Conservation (phyloP, 2,888 invertebrate species). For the Chloroclystis v-ata region DNA sequence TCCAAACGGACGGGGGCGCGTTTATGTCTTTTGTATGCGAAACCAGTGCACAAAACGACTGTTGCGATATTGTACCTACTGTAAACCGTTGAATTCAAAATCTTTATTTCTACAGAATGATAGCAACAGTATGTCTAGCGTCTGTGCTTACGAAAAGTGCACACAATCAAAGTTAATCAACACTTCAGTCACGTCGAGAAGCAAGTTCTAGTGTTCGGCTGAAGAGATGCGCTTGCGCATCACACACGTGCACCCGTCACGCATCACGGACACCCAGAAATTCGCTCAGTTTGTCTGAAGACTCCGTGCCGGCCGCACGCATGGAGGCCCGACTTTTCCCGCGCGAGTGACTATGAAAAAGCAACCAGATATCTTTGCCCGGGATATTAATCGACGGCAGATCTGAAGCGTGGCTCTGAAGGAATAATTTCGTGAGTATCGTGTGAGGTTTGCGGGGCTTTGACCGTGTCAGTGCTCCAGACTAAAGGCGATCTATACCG, state of each 20-base stretch:
- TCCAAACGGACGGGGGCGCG: background rate
- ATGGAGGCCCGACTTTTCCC: constrained; percentile 51
- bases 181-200: constrained; percentile 8
- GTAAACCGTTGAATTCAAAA: background rate
- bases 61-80: background rate
- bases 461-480: constrained; percentile 45
- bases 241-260: constrained; percentile 72
- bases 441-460: constrained; percentile 38
- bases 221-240: constrained; percentile 56
- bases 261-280: constrained; percentile 66
- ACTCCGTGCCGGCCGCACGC: constrained; percentile 62
- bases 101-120: background rate
- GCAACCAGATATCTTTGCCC: constrained; percentile 45
- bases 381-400: constrained; percentile 37
- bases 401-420: constrained; percentile 43
- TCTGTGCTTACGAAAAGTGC: background rate
- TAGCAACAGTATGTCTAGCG: background rate
- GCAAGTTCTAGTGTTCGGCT: constrained; percentile 24
- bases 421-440: constrained; percentile 60
- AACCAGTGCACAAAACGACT: background rate
- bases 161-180: constrained; percentile 2
- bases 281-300: constrained; percentile 68
- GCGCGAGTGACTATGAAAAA: constrained; percentile 66
- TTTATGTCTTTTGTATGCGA: constrained; percentile 12
- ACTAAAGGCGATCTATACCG: constrained; percentile 48